These are phyloP conservation scores for Drosophila anceps DNA, from an alignment of 2,888 invertebrate species.

Conservation along the genomic window DNA sequence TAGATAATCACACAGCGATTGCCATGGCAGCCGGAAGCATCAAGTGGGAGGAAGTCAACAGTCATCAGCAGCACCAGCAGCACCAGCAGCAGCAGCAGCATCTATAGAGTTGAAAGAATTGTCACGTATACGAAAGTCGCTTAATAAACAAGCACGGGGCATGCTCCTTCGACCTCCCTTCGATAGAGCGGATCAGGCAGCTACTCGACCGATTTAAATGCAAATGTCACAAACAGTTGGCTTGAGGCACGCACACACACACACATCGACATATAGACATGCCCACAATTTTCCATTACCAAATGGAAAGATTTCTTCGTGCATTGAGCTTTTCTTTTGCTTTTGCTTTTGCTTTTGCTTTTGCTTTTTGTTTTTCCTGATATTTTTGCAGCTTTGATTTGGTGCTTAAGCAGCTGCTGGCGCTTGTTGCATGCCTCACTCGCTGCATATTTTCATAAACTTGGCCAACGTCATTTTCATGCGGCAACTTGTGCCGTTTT, in stretches of 20 bases:
- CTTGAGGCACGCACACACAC: slow-evolving; percentile 12
- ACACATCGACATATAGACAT: neutral
- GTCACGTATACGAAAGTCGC: slow-evolving; percentile 63
- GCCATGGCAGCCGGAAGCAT: slow-evolving; percentile 37
- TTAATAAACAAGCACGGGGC: slow-evolving; percentile 55
- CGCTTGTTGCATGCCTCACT: slow-evolving; percentile 32
- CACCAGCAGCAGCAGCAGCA: neutral
- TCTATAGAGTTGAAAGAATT: slow-evolving; percentile 46
- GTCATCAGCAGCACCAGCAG: slow-evolving; percentile 8
- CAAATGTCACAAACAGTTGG: slow-evolving; percentile 56
- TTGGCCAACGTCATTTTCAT: slow-evolving; percentile 47
- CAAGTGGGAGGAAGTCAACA: slow-evolving; percentile 15
- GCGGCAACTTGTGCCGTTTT: slow-evolving; percentile 26
- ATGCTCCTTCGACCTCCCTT: neutral
- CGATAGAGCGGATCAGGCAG: slow-evolving; percentile 1
- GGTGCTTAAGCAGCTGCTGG: slow-evolving; percentile 11
- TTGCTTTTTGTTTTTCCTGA: slow-evolving; percentile 1
- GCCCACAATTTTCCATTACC: slow-evolving; percentile 51
- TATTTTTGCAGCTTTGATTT: slow-evolving; percentile 47
- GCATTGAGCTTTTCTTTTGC: slow-evolving; percentile 24
- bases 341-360: slow-evolving; percentile 13
- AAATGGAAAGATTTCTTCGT: slow-evolving; percentile 42
- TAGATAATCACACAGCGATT: slow-evolving; percentile 57
- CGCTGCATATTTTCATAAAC: slow-evolving; percentile 49
- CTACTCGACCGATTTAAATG: slow-evolving; percentile 45